These are phyloP conservation scores for Ceratosolen fusciceps DNA, from an alignment of 1,140 invertebrate genomes.

Conservation along the genomic window DNA sequence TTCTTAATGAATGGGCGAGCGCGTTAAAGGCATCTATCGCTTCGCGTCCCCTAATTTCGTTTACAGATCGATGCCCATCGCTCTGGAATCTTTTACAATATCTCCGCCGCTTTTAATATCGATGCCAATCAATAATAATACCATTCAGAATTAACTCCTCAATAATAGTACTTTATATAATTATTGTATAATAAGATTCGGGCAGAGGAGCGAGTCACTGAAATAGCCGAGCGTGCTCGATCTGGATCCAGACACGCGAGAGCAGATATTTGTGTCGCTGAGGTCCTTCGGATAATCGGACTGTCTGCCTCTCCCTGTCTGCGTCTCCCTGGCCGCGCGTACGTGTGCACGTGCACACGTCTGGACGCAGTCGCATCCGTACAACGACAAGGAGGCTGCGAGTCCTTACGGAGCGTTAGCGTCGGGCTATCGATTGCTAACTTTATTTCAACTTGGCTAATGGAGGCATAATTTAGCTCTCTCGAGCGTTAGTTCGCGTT, in stretches of 20 bases:
- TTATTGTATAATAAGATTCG: background rate
- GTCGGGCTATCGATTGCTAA: conserved; percentile 57
- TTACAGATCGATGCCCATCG: background rate
- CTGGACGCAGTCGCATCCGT: too few species aligned
- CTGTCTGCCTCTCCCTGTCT: background rate
- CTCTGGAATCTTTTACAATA: background rate
- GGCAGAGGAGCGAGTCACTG: background rate
- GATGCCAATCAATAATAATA: background rate
- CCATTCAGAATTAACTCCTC: background rate
- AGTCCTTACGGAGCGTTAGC: conserved; percentile 5
- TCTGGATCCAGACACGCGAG: background rate
- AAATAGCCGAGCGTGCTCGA: background rate
- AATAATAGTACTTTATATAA: background rate
- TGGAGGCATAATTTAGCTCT: conserved; percentile 60
- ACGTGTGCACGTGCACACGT: background rate
- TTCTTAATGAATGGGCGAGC: background rate
- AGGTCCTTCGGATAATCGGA: too few species aligned
- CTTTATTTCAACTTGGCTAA: conserved; percentile 62
- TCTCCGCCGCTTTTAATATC: background rate
- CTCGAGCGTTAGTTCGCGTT: conserved; percentile 56
- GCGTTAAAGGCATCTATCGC: background rate
- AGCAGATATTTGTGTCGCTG: background rate
- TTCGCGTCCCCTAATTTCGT: background rate
- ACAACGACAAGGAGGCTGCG: background rate
- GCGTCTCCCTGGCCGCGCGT: background rate